These are phyloP conservation scores for Urophycis tenuis DNA, from an alignment of 2,797 vertebrate species.

Conservation along the genomic window DNA sequence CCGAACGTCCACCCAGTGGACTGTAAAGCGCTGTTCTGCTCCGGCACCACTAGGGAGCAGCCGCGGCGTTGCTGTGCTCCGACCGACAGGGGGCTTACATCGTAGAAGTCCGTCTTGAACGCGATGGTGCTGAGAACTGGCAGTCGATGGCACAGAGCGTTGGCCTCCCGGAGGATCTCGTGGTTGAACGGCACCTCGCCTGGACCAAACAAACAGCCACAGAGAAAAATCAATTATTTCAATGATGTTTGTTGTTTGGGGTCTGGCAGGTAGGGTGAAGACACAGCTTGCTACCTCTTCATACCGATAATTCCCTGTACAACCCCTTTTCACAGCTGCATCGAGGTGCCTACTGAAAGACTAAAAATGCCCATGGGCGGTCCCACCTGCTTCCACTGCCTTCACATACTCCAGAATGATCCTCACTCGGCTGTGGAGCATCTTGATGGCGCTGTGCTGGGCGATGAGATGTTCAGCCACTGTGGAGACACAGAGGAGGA, in stretches of 20 bases:
- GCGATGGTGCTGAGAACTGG: slow-evolving; percentile 89
- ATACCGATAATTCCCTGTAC: not conserved
- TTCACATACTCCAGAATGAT: slow-evolving; percentile 90
- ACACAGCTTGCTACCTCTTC: too few relatives aligned
- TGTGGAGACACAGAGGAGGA: slow-evolving; percentile 44
- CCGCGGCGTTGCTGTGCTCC: not conserved
- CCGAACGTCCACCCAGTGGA: not conserved
- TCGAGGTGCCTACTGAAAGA: not conserved
- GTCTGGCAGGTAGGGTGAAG: too few relatives aligned
- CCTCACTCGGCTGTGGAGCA: slow-evolving; percentile 91
- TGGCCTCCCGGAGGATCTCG: slow-evolving; percentile 88
- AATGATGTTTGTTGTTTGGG: too few relatives aligned
- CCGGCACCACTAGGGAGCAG: not conserved
- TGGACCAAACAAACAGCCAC: slow-evolving; percentile 37
- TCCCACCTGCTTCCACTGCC: slow-evolving; percentile 83
- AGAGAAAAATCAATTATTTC: too few relatives aligned
- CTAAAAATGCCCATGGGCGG: not conserved
- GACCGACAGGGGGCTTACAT: slow-evolving; percentile 70
- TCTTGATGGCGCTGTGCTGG: slow-evolving; percentile 93
- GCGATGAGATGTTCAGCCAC: slow-evolving; percentile 92
- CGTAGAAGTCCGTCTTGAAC: slow-evolving; percentile 94
- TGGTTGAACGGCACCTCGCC: slow-evolving; percentile 92
- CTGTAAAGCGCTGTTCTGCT: not conserved
- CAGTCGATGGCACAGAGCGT: slow-evolving; percentile 86
- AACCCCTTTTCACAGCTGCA: not conserved